Conservation (phyloP, 2,113 vertebrate genomes). For the Mastomys coucha region DNA sequence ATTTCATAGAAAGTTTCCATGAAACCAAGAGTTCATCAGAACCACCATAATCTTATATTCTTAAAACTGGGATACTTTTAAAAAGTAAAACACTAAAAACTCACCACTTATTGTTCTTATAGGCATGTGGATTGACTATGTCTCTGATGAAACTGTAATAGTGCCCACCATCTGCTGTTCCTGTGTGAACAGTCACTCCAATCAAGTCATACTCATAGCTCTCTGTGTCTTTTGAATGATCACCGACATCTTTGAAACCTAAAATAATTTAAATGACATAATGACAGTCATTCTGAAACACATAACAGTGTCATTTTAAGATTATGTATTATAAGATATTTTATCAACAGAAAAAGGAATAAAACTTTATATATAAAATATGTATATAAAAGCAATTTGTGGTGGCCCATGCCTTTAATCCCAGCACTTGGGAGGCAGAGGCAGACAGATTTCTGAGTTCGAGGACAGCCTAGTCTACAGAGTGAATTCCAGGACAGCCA, state of each 20-base stretch:
- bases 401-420: too few relatives aligned
- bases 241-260: constrained; percentile 95
- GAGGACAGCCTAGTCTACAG: too few relatives aligned
- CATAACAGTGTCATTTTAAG: constrained; percentile 33
- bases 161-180: constrained; percentile 98
- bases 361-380: background rate
- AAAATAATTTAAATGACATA: constrained; percentile 74
- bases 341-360: constrained; percentile 2
- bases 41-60: background rate
- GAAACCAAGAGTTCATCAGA: constrained; percentile 45
- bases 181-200: constrained; percentile 98
- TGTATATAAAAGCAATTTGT: constrained; percentile 49
- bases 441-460: too few relatives aligned
- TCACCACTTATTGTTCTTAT: constrained; percentile 99
- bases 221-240: constrained; percentile 91
- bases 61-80: background rate
- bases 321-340: background rate
- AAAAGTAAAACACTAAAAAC: constrained; percentile 62
- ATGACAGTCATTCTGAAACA: constrained; percentile 42
- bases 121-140: constrained; percentile 98
- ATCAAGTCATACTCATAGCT: constrained; percentile 99
- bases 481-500: too few relatives aligned
- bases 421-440: too few relatives aligned
- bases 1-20: background rate
- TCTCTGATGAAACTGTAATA: constrained; percentile 99